Percentiles rank a stretch among this genome's conserved stretches.
These are phyloP conservation scores for Pheosia gnoma DNA, from an alignment of 2,888 invertebrate genomes.

Conservation along the genomic window DNA sequence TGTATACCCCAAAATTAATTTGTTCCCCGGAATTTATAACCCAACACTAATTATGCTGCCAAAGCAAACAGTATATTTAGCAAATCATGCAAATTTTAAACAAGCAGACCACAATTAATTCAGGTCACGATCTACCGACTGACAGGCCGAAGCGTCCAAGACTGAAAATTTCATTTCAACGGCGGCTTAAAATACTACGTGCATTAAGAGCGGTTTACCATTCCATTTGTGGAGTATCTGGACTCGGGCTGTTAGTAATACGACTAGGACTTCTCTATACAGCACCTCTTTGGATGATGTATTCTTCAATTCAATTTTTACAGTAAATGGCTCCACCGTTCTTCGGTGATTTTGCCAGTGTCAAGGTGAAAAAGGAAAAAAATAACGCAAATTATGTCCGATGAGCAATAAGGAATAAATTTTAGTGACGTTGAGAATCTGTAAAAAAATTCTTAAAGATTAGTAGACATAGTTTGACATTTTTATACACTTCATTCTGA, in stretches of 20 bases:
- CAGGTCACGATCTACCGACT: conserved; percentile 15
- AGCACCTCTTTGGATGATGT: conserved; percentile 9
- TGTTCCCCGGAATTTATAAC: conserved; percentile 8
- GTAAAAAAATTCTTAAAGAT: too few relatives aligned
- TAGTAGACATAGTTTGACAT: too few relatives aligned
- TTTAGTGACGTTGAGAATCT: too few relatives aligned
- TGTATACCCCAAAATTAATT: conserved; percentile 7
- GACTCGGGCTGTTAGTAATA: neutral
- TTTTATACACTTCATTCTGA: too few relatives aligned
- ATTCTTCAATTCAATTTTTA: too few relatives aligned
- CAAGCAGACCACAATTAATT: conserved; percentile 17
- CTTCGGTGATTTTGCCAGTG: too few relatives aligned
- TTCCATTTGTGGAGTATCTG: conserved; percentile 5
- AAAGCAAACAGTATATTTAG: conserved; percentile 12
- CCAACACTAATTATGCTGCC: conserved; percentile 5
- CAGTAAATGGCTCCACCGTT: too few relatives aligned
- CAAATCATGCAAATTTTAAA: conserved; percentile 22
- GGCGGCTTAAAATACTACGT: conserved; percentile 14
- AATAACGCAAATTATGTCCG: too few relatives aligned
- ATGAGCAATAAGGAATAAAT: too few relatives aligned
- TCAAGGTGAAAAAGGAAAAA: too few relatives aligned
- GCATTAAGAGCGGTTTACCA: conserved; percentile 17
- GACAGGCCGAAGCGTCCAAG: conserved; percentile 1
- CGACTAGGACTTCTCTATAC: neutral
- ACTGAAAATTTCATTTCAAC: conserved; percentile 22